Evolutionary conservation across 2,888 invertebrate species (phyloP).

Genomic region (Protophormia terraenovae): DNA sequence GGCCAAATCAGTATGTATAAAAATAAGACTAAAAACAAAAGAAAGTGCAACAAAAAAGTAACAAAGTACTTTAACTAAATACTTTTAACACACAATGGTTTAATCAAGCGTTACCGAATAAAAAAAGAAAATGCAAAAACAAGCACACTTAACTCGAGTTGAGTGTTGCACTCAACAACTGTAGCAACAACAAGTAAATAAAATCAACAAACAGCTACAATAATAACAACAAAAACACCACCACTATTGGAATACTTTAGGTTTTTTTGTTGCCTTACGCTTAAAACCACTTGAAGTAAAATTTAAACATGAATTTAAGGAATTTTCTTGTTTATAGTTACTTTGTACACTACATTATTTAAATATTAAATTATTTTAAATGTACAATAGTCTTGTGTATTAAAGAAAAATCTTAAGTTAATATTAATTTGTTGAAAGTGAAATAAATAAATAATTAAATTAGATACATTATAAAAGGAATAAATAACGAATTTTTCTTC

Average conservation of each 20-base stretch:
- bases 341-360: neutral
- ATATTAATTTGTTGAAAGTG: too few species aligned
- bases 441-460: too few species aligned
- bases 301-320: conserved; percentile 51
- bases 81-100: conserved; percentile 64
- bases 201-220: conserved; percentile 34
- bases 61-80: conserved; percentile 62
- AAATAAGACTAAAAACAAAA: conserved; percentile 23
- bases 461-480: too few species aligned
- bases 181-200: conserved; percentile 27
- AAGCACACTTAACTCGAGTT: conserved; percentile 59
- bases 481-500: too few species aligned
- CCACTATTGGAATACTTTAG: conserved; percentile 3
- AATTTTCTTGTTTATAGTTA: conserved; percentile 36
- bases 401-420: too few species aligned
- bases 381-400: too few species aligned
- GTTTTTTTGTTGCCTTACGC: conserved; percentile 31
- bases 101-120: conserved; percentile 61
- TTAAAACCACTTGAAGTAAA: conserved; percentile 60
- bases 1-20: conserved; percentile 20
- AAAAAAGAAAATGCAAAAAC: conserved; percentile 6
- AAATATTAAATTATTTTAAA: too few species aligned
- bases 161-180: conserved; percentile 61
- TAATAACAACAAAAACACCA: conserved; percentile 1
- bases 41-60: conserved; percentile 7